Base-by-base conservation (phyloP, 2,888 invertebrate genomes). In the Ecliptopera silaceata region DNA sequence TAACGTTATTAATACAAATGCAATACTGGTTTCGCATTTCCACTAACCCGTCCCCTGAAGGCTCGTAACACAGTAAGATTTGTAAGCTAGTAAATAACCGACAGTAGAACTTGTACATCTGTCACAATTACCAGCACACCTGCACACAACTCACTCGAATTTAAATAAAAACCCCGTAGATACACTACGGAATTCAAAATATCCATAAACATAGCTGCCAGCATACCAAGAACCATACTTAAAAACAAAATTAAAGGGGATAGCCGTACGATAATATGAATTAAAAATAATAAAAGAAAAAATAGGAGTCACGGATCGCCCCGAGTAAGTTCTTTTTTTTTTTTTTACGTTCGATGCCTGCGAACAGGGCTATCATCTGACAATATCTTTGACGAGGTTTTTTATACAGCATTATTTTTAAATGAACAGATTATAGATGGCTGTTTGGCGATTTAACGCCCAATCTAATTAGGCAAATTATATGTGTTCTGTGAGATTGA, bases 231-330 rank as follows among this genome's bases (percentile, higher is more conserved):
- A 83, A 78, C 88, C 89, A 88, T 89, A 90, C 89, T 91, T 90
- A 90, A 91, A 91, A 89, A 89, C 90, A 88, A 91, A 91, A 91
- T 90, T 91, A 90, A 91, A 91, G 91, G 88, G 91, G 88, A 89
- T 88, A 88, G 88, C 89, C 85, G 80, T 86, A 88, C 89, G 88
- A 90, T 91, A 90, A 90, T 90, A 91, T 90, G 90, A 90, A 90
- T 91, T 89, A 90, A 90, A 90, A 91, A 90, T 88, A 89, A 89
- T 88, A 89, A 89, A 89, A 85, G 83, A 88, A 89, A 90, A 89
- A 88, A 89, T 84, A 86, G 81, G 79, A 90, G 89, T 89, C 90
- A 90, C 89, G 90, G 91, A 88, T 88, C 91, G 91, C 90, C 89
- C 81, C 88, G 88, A 87, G 90, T 80, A 68, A 70, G 82, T 85